Evolutionary conservation across 2,888 invertebrate genomes (phyloP), one percentile per base, ranked within the genome.

Genomic region (Cryptophagus acutangulus): DNA sequence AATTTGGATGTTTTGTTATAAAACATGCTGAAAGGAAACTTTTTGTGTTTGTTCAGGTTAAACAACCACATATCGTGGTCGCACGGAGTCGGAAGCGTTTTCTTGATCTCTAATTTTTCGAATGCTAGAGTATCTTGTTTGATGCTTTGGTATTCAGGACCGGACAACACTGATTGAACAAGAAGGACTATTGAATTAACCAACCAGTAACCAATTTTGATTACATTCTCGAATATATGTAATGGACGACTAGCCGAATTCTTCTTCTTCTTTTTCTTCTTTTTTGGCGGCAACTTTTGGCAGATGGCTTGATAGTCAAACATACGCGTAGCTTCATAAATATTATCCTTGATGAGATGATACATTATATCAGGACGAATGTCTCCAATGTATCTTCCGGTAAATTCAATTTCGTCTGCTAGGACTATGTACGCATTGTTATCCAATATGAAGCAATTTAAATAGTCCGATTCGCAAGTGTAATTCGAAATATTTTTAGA

Each of bases 271-370:
- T 31, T 6, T 3, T 31, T 31, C 3, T 31, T 13, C 16, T 43
- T 52, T 15, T 52, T 45, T 10, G 57, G 56, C 5, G 59, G 58
- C 12, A 58, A 58, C 36, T 76, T 76, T 48, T 84, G 78, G 66
- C 92, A 93, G 13, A 91, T 87, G 0, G 87, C 90, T 69, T 93
- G 93, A 63, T 92, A 93, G 66, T 93, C 92, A 50, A 83, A 83
- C 38, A 91, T 77, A 42, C 79, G 76, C 8, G 90, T 79, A 39
- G 78, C 74, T 52, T 79, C 81, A 66, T 80, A 93, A 20, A 93
- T 81, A 5, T 80, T 80, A 45, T 85, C 83, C 42, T 80, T 77
- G 0, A 91, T 76, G 35, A 88, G 69, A 54, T 75, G 77, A 40
- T 76, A 72, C 86, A 92, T 88, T 15, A 91, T 78, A 30, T 82